Conservation (phyloP, 2,797 vertebrate species). For the Pitangus sulphuratus region DNA sequence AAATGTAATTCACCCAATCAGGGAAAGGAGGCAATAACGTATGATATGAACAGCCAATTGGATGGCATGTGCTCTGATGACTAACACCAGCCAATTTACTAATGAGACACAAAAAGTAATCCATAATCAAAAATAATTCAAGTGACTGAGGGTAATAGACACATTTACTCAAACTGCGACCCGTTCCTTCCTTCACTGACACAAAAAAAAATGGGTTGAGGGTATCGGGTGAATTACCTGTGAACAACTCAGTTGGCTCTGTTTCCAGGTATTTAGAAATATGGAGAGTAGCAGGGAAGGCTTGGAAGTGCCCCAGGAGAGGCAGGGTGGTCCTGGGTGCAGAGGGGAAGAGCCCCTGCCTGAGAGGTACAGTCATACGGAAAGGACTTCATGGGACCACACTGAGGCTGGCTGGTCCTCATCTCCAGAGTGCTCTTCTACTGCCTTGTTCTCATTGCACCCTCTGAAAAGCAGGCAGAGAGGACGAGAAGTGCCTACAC, state of each 20-base stretch:
- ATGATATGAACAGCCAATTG: not conserved
- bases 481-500: not conserved
- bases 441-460: not conserved
- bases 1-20: conserved; percentile 23
- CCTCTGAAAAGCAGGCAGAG: not conserved
- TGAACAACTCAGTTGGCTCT: fast-evolving
- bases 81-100: not conserved
- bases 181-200: not conserved
- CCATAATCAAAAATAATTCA: not conserved
- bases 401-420: not conserved
- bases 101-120: not conserved
- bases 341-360: not conserved
- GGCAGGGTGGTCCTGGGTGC: not conserved
- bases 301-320: not conserved
- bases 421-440: not conserved
- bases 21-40: not conserved
- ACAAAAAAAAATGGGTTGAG: not conserved
- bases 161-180: not conserved
- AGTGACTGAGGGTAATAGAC: not conserved
- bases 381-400: not conserved
- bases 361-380: fast-evolving
- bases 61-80: not conserved
- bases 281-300: not conserved
- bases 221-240: not conserved
- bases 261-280: not conserved